phyloP scores from a whole-genome alignment of 2,888 invertebrate species.

The Salpingus planirostris region DNA sequence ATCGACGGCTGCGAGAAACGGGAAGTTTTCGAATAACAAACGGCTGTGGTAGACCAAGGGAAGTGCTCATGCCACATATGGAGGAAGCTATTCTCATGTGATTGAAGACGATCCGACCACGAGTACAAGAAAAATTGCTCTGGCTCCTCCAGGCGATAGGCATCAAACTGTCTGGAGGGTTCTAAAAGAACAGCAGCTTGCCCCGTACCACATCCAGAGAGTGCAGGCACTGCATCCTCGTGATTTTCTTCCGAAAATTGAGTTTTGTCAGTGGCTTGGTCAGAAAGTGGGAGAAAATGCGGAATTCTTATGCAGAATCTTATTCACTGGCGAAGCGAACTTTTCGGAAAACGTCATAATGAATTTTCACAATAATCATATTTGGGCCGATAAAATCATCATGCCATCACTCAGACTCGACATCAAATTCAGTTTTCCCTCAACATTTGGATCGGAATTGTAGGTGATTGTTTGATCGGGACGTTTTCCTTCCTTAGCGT shows the following conservation, averaged over 20 bases:
- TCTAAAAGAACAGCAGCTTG: neutral
- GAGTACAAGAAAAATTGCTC: slow-evolving; percentile 1
- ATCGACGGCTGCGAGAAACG: neutral
- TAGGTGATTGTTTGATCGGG: slow-evolving; percentile 10
- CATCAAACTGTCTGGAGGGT: neutral
- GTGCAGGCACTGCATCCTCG: neutral
- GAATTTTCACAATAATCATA: slow-evolving; percentile 5
- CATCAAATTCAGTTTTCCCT: neutral
- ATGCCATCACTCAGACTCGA: neutral
- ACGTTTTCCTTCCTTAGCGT: slow-evolving; percentile 8
- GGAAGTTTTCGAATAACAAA: neutral
- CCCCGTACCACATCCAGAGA: neutral
- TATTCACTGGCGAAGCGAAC: slow-evolving; percentile 7
- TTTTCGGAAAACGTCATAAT: slow-evolving; percentile 3
- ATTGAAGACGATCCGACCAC: neutral
- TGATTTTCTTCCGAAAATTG: neutral
- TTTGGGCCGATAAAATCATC: slow-evolving; percentile 1
- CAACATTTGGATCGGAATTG: neutral
- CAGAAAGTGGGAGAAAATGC: neutral
- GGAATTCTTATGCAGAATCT: slow-evolving; percentile 6
- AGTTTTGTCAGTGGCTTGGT: neutral
- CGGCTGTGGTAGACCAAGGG: neutral
- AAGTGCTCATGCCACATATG: neutral
- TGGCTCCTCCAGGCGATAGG: neutral
- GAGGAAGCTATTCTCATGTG: neutral